Conservation (phyloP, 2,888 invertebrate genomes). For the Aleiodes alternator region DNA sequence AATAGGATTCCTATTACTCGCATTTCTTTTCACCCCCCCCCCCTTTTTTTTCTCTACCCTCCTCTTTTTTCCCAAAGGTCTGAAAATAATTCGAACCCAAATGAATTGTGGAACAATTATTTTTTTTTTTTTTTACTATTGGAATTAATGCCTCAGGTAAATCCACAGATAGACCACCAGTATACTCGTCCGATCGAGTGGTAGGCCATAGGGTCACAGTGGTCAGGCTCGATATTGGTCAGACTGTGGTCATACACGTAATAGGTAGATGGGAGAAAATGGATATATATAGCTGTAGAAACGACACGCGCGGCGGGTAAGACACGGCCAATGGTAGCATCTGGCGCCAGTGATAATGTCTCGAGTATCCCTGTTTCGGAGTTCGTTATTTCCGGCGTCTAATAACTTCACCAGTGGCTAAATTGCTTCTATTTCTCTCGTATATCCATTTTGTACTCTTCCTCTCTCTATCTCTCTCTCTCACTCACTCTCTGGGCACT, state of each 20-base stretch:
- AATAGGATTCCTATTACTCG: not conserved
- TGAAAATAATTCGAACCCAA: not conserved
- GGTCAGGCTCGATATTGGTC: constrained; percentile 47
- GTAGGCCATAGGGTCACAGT: constrained; percentile 40
- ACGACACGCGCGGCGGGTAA: constrained; percentile 45
- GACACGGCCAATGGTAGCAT: constrained; percentile 46
- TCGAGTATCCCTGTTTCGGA: constrained; percentile 43
- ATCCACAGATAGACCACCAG: constrained; percentile 42
- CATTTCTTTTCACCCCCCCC: not conserved
- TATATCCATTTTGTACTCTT: not conserved
- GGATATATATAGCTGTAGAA: constrained; percentile 25
- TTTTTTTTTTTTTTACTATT: constrained; percentile 5
- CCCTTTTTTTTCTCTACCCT: not conserved
- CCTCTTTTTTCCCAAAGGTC: not conserved
- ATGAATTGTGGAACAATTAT: not conserved
- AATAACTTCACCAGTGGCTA: constrained; percentile 40
- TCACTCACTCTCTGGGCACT: not conserved
- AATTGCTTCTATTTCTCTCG: constrained; percentile 30
- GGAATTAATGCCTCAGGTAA: constrained; percentile 38
- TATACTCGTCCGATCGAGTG: constrained; percentile 29
- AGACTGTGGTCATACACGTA: constrained; percentile 35
- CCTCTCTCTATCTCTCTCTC: too few species aligned
- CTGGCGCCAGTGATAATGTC: constrained; percentile 47
- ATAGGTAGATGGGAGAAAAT: constrained; percentile 9
- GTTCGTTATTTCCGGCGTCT: constrained; percentile 46